Evolutionary conservation across 2,888 invertebrate genomes (phyloP).

Genomic region (Rhamnusium bicolor): DNA sequence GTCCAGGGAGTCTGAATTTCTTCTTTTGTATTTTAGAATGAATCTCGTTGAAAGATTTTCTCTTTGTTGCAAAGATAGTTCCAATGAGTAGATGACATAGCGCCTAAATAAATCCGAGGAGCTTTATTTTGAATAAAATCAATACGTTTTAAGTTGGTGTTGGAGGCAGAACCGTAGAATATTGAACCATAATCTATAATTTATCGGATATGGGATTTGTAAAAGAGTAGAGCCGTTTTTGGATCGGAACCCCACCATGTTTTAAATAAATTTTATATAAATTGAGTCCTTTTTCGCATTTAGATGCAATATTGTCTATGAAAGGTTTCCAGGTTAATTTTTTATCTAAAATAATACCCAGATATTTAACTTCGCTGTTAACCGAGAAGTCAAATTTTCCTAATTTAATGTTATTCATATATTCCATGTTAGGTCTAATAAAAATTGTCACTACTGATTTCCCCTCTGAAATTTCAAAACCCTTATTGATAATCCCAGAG

Average conservation of each 20-base stretch:
- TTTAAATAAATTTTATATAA: not conserved
- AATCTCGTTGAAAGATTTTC: not conserved
- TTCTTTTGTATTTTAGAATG: not conserved
- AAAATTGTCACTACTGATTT: too few relatives aligned
- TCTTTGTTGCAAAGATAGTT: not conserved
- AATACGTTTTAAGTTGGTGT: not conserved
- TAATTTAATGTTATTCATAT: not conserved
- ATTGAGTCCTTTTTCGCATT: constrained; percentile 1
- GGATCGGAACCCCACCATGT: constrained; percentile 12
- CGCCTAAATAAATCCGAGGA: not conserved
- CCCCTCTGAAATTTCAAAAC: too few relatives aligned
- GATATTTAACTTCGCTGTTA: not conserved
- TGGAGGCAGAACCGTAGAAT: too few relatives aligned
- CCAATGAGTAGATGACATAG: not conserved
- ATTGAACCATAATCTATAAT: not conserved
- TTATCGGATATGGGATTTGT: not conserved
- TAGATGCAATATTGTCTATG: not conserved
- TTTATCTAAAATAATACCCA: not conserved
- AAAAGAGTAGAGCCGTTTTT: not conserved
- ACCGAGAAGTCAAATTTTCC: not conserved
- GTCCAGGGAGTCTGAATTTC: not conserved
- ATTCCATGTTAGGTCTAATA: not conserved
- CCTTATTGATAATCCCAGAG: too few relatives aligned
- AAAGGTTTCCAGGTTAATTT: not conserved
- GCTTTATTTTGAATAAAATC: not conserved